These are phyloP conservation scores for Magallana ariakensis DNA, from an alignment of 1,140 invertebrate genomes.

Conservation along the genomic window DNA sequence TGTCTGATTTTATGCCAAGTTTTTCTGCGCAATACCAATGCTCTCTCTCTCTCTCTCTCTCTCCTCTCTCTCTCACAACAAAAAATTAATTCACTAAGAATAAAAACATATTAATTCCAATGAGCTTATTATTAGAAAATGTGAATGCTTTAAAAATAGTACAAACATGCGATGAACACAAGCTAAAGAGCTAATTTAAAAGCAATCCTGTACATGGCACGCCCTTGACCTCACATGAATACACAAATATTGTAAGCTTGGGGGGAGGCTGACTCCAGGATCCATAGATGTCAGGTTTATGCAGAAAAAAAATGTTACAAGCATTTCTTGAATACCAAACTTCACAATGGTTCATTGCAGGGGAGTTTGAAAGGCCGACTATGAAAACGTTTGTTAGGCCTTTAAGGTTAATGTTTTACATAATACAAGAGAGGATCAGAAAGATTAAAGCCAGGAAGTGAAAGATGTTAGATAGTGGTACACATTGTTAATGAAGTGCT, in stretches of 20 bases:
- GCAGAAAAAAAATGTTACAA: not conserved
- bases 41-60: too few species aligned
- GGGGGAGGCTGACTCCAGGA: not conserved
- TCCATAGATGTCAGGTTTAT: not conserved
- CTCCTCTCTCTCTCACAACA: too few species aligned
- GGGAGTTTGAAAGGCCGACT: too few species aligned
- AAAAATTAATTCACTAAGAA: too few species aligned
- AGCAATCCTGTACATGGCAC: not conserved
- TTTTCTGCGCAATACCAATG: too few species aligned
- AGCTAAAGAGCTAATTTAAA: too few species aligned
- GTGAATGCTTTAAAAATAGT: not conserved
- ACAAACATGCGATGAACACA: not conserved
- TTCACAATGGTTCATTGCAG: not conserved
- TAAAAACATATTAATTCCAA: too few species aligned
- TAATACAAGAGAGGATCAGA: too few species aligned
- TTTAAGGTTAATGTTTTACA: too few species aligned
- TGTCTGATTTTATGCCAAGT: too few species aligned
- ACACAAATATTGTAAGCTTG: slow-evolving; percentile 18
- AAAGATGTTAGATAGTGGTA: not conserved
- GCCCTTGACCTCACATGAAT: slow-evolving; percentile 15
- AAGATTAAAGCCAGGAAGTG: not conserved
- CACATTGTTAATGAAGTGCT: not conserved
- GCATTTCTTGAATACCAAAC: slow-evolving; percentile 29
- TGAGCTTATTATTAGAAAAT: too few species aligned
- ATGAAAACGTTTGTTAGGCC: too few species aligned